Conservation (phyloP, 2,888 invertebrate genomes). For the Prostheceraeus crozeri region DNA sequence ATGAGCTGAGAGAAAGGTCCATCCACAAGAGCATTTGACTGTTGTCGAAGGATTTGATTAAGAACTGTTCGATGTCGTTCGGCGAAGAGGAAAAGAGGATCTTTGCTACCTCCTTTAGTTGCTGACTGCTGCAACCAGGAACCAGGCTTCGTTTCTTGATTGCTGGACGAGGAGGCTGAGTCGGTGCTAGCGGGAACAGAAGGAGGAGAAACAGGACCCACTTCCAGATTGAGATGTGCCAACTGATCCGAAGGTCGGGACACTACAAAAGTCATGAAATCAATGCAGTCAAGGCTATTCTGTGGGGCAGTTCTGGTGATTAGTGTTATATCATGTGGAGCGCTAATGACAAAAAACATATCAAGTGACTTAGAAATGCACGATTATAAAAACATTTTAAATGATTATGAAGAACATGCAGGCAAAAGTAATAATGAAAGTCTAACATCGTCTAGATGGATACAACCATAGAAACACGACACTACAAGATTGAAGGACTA, state of each 20-base stretch:
- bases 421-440: too few species aligned
- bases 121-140: not conserved
- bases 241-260: constrained; percentile 53
- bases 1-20: constrained; percentile 79
- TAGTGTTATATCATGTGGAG: too few species aligned
- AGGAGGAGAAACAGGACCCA: constrained; percentile 44
- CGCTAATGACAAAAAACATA: too few species aligned
- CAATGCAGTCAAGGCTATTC: too few species aligned
- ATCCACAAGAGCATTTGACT: constrained; percentile 67
- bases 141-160: not conserved
- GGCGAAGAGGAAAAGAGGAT: constrained; percentile 45
- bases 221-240: constrained; percentile 56
- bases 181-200: constrained; percentile 44
- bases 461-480: too few species aligned
- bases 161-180: not conserved
- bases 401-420: too few species aligned
- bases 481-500: too few species aligned
- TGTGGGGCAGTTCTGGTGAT: too few species aligned
- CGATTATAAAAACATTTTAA: too few species aligned
- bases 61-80: constrained; percentile 78
- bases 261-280: too few species aligned
- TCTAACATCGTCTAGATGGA: too few species aligned
- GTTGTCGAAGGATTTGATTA: constrained; percentile 76
- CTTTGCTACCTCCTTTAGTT: constrained; percentile 43
- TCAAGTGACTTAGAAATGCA: too few species aligned